phyloP scores from a whole-genome alignment of 2,797 vertebrate genomes.

The Tarsius wallacei region DNA sequence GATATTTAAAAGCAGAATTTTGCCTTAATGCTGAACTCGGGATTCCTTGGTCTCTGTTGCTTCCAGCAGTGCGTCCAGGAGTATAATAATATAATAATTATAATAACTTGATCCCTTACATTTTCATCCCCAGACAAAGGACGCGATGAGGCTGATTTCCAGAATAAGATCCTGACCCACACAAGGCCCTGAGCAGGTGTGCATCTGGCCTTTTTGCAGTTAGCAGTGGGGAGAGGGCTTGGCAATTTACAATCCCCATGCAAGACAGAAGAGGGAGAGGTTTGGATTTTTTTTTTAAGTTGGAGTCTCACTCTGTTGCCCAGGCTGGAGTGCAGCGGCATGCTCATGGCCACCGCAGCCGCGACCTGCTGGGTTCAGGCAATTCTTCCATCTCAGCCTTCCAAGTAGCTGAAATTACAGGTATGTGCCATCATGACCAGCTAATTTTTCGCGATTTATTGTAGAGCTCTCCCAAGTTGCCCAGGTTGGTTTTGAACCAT shows the following conservation, averaged over 20 bases:
- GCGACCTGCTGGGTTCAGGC: too few relatives aligned
- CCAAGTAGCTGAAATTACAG: too few relatives aligned
- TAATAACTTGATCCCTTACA: background rate
- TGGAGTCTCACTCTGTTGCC: too few relatives aligned
- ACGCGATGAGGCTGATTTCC: fast-evolving
- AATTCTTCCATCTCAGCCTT: too few relatives aligned
- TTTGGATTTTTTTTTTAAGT: background rate
- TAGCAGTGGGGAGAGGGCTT: background rate
- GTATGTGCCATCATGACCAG: too few relatives aligned
- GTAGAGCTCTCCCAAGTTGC: too few relatives aligned
- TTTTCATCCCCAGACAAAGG: background rate
- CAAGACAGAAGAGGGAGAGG: background rate
- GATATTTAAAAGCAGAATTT: background rate
- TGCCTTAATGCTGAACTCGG: background rate
- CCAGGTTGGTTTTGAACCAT: too few relatives aligned
- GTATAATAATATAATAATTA: background rate
- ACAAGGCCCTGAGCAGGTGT: background rate
- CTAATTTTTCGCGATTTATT: too few relatives aligned
- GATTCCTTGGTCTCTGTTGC: background rate
- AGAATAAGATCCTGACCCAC: too few relatives aligned
- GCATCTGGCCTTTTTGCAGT: background rate
- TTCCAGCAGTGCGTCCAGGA: background rate
- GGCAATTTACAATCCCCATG: background rate
- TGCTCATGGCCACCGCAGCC: too few relatives aligned
- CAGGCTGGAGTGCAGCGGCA: too few relatives aligned